Evolutionary conservation across 2,888 invertebrate species (phyloP).

Genomic region (Graphium colonna): DNA sequence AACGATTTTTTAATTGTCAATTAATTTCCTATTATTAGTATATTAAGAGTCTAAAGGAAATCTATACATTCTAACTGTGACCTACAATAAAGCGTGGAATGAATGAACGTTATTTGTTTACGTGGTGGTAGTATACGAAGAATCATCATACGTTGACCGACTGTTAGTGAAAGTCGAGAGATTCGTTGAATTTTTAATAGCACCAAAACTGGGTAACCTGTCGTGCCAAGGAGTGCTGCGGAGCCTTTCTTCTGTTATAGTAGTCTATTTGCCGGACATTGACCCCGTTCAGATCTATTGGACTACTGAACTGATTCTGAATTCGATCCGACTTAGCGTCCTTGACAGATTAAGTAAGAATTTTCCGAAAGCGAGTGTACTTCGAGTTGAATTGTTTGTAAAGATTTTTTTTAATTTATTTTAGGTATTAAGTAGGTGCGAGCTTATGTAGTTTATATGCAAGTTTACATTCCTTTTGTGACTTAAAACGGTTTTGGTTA

Average conservation of each 20-base stretch:
- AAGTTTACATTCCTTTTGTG: no score
- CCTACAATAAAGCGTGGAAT: conserved; percentile 9
- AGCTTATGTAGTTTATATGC: no score
- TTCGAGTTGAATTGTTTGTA: no score
- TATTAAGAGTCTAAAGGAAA: no score
- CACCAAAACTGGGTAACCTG: conserved; percentile 69
- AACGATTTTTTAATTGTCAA: background rate
- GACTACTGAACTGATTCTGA: background rate
- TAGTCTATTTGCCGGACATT: conserved; percentile 63
- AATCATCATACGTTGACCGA: conserved; percentile 36
- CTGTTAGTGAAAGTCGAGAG: conserved; percentile 73
- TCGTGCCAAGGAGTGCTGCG: conserved; percentile 50
- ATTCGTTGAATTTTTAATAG: conserved; percentile 74
- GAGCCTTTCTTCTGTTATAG: conserved; percentile 71
- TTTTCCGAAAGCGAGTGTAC: no score
- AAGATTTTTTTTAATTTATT: no score
- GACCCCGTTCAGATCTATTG: conserved; percentile 48
- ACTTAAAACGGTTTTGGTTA: no score
- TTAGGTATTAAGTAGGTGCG: no score
- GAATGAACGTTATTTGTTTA: conserved; percentile 24
- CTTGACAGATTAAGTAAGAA: conserved; percentile 23
- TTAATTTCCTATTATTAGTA: background rate
- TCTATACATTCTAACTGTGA: conserved; percentile 1
- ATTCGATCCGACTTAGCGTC: conserved; percentile 8
- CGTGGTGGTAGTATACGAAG: conserved; percentile 13